A percentile compares a stretch with the other conserved stretches of the same genome.
These are phyloP conservation scores for Trematocara zebra DNA, from an alignment of 2,113 vertebrate species.

Conservation along the genomic window DNA sequence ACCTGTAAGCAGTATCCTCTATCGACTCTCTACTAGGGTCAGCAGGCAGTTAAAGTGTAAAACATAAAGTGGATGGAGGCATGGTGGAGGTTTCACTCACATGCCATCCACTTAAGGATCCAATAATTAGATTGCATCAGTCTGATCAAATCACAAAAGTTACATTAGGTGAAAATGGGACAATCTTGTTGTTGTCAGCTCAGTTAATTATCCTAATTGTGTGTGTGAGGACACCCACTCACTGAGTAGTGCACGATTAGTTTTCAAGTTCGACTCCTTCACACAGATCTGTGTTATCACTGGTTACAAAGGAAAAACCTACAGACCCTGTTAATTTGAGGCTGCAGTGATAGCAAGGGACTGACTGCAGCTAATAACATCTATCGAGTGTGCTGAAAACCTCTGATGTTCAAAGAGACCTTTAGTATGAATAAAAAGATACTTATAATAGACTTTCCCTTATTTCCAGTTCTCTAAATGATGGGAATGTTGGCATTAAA, in stretches of 20 bases:
- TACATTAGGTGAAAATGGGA: background rate
- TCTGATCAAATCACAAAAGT: background rate
- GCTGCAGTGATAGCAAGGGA: background rate
- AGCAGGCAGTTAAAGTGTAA: background rate
- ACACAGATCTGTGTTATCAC: background rate
- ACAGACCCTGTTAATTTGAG: accelerated
- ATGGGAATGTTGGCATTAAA: background rate
- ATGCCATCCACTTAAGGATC: background rate
- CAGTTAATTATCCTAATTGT: background rate
- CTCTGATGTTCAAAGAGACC: background rate
- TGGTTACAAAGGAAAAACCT: background rate
- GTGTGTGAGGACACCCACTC: background rate
- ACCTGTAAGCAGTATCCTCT: background rate
- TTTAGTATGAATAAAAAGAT: background rate
- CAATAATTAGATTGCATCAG: background rate
- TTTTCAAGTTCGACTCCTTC: background rate
- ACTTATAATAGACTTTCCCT: background rate
- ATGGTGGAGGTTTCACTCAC: background rate
- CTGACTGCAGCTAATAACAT: background rate
- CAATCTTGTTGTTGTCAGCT: background rate
- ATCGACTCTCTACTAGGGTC: accelerated
- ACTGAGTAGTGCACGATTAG: background rate
- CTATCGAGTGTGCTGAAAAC: accelerated
- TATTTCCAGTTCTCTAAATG: background rate
- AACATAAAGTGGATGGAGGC: background rate